Evolutionary conservation across 2,888 invertebrate genomes (phyloP), one percentile per base, ranked within the genome.

Genomic region (Neoitamus cyanurus): DNA sequence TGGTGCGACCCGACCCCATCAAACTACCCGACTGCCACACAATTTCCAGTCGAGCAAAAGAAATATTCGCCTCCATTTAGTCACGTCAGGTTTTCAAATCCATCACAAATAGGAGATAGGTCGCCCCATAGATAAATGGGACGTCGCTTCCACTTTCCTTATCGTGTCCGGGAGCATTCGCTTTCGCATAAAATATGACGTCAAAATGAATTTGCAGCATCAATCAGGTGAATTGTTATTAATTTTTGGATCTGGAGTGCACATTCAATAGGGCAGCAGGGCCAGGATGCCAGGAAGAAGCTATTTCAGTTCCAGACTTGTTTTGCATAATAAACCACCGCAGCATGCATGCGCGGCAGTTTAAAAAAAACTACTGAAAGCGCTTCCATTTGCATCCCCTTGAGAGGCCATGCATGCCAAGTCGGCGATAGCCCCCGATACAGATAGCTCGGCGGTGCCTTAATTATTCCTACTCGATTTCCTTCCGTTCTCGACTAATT

Each of bases 41-140:
- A 73, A 37, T 73, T 73, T 73, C 36, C 36, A 58, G 7, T 37
- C 20, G 34, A 11, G 11, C 7, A 5, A 36, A 73, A 73, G 73
- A 75, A 42, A 75, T 20, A 42, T 75, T 75, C 58, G 58, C 58
- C 25, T 30, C 37, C 30, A 75, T 75, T 75, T 42, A 11, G 42
- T 2, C 37, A 42, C 34, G 75, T 75, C 75, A 75, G 20, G 42
- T 25, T 42, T 75, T 46, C 42, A n/a, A 75, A 75, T 75, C 42
- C 20, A 75, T 75, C 75, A 75, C 28, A 28, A 20, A 20, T 37
- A 3, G 42, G 25, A 75, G 31, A 42, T 75, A 58, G 48, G 58
- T 58, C 34, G 13, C 42, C 36, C 9, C 20, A 13, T 42, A 37
- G 75, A 75, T 75, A 37, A 72, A 37, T 42, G 20, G 75, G 42